Conservation (phyloP, 2,113 vertebrate genomes). For the Riparia riparia region DNA sequence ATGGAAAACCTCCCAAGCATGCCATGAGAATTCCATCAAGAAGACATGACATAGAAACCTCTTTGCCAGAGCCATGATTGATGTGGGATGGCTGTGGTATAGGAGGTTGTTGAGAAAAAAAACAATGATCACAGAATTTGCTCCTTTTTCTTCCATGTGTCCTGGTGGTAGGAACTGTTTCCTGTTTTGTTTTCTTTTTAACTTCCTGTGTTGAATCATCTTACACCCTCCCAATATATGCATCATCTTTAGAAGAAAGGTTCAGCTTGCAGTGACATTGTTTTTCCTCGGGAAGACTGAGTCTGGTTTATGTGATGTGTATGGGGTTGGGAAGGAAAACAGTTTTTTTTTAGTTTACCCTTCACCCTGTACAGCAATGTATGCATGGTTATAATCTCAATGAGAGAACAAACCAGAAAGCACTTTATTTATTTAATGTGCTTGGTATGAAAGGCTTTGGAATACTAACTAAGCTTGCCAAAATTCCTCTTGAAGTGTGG, state of each 20-base stretch:
- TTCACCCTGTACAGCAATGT: background rate
- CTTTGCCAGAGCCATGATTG: background rate
- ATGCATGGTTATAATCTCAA: background rate
- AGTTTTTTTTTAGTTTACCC: background rate
- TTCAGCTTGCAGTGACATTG: background rate
- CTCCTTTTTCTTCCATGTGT: background rate
- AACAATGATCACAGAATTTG: background rate
- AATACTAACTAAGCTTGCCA: background rate
- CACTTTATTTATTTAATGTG: background rate
- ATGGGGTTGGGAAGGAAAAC: background rate
- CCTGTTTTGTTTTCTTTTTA: background rate
- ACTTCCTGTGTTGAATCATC: background rate
- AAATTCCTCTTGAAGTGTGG: background rate
- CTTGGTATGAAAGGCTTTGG: background rate
- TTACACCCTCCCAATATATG: background rate
- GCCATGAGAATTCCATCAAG: background rate
- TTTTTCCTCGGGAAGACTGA: background rate
- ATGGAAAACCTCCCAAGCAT: background rate
- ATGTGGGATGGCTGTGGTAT: background rate
- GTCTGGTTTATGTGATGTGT: background rate
- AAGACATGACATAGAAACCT: background rate
- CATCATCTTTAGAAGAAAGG: background rate
- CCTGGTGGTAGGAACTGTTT: background rate
- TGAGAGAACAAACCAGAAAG: background rate
- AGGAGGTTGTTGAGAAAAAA: background rate